phyloP scores from a whole-genome alignment of 2,797 vertebrate species.

The Xyrichtys novacula region DNA sequence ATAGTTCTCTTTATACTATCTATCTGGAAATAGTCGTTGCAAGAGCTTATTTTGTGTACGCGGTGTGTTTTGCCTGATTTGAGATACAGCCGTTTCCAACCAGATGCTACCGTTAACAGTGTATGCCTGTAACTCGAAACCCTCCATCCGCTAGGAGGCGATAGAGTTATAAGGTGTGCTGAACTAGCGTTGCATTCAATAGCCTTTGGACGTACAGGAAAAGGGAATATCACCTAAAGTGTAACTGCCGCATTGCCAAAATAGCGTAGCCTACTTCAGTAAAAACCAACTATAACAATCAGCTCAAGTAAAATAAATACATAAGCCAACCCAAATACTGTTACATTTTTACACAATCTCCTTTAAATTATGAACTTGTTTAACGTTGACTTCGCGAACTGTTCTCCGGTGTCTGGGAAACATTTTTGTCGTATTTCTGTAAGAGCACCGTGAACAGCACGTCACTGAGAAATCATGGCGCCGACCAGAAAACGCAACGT shows the following conservation, averaged over 20 bases:
- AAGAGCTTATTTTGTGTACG: no score
- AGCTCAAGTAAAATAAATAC: neutral
- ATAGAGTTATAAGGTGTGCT: neutral
- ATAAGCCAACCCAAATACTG: no score
- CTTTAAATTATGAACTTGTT: accelerated
- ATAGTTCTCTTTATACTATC: no score
- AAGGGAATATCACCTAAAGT: neutral
- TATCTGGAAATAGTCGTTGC: no score
- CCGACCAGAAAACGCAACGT: conserved; percentile 82
- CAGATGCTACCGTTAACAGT: no score
- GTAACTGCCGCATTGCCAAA: neutral
- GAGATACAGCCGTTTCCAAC: no score
- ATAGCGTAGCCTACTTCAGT: no score
- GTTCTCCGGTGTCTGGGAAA: accelerated
- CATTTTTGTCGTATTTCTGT: neutral
- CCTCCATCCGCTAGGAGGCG: conserved; percentile 45
- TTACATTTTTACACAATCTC: accelerated
- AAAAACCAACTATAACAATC: no score
- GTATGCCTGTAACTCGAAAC: no score
- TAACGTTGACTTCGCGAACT: accelerated
- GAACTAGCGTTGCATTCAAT: conserved; percentile 11
- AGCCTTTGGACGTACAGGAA: neutral
- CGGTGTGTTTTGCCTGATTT: no score
- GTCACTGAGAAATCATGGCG: conserved; percentile 77
- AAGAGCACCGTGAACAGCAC: conserved; percentile 13